Conservation (phyloP, 2,888 invertebrate genomes). For the Cheilosia impressa region DNA sequence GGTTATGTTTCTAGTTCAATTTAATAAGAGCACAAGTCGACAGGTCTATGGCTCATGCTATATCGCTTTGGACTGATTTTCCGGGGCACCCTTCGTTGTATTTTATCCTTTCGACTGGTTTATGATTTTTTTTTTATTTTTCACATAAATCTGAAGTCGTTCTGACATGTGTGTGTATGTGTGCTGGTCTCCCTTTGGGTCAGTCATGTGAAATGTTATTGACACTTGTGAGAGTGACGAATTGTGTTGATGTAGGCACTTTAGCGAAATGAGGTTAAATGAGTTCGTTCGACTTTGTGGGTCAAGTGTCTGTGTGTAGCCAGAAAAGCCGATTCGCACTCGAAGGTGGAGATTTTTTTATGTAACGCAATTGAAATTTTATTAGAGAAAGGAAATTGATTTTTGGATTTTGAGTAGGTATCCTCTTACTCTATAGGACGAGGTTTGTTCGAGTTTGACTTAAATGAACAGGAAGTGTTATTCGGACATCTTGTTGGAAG, state of each 20-base stretch:
- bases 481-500: too few relatives aligned
- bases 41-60: conserved; percentile 15
- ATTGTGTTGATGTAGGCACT: conserved; percentile 69
- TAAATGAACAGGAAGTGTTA: too few relatives aligned
- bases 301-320: conserved; percentile 44
- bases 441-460: too few relatives aligned
- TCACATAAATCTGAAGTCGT: conserved; percentile 39
- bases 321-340: conserved; percentile 6
- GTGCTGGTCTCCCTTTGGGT: conserved; percentile 10
- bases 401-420: too few relatives aligned
- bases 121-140: conserved; percentile 17
- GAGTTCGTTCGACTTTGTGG: conserved; percentile 54
- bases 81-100: background rate
- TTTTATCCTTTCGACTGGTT: conserved; percentile 34
- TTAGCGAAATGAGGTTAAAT: conserved; percentile 64
- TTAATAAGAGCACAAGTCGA: conserved; percentile 64
- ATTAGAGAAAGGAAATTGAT: too few relatives aligned
- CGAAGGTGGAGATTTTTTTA: background rate
- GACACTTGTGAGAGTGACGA: conserved; percentile 69
- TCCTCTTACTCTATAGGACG: too few relatives aligned
- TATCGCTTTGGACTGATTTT: conserved; percentile 34
- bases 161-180: conserved; percentile 44
- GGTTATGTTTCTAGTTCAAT: conserved; percentile 59
- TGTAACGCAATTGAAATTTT: too few relatives aligned
- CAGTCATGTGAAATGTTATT: conserved; percentile 52